Conservation (phyloP, 35 echinoderm and acorn worm species). For the Lytechinus pictus region DNA sequence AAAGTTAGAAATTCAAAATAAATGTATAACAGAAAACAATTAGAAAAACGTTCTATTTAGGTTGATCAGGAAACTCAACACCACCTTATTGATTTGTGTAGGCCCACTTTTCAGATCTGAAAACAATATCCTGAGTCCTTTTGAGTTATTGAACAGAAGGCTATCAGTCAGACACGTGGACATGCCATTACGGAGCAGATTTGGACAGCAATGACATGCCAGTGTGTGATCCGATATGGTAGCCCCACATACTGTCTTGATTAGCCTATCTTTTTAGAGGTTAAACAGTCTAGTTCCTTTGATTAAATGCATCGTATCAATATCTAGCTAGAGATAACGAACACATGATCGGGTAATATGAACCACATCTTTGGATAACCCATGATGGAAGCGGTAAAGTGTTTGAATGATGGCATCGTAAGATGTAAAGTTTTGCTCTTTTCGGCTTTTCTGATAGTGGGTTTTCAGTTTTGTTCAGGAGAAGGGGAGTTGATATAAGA, state of each 20-base stretch:
- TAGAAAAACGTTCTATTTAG: not conserved
- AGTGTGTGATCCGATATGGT: not conserved
- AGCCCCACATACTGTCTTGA: not conserved
- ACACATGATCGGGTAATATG: not conserved
- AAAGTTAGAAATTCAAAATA: not conserved
- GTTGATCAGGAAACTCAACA: not conserved
- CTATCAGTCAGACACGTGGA: not conserved
- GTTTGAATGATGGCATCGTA: not conserved
- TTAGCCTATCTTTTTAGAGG: constrained; percentile 18
- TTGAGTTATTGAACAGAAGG: not conserved
- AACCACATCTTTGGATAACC: not conserved
- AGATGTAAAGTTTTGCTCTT: not conserved
- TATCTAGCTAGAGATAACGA: not conserved
- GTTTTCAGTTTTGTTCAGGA: not conserved
- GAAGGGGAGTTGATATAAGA: not conserved
- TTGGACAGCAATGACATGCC: not conserved
- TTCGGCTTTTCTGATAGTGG: not conserved
- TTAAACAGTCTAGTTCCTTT: not conserved
- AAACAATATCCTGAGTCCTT: not conserved
- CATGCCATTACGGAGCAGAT: not conserved
- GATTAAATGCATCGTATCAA: not conserved
- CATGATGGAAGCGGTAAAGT: not conserved
- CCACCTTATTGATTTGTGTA: not conserved
- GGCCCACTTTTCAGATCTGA: not conserved
- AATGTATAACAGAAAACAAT: not conserved